phyloP scores from a whole-genome alignment of 2,888 invertebrate genomes.

The Sussaba pulchella region DNA sequence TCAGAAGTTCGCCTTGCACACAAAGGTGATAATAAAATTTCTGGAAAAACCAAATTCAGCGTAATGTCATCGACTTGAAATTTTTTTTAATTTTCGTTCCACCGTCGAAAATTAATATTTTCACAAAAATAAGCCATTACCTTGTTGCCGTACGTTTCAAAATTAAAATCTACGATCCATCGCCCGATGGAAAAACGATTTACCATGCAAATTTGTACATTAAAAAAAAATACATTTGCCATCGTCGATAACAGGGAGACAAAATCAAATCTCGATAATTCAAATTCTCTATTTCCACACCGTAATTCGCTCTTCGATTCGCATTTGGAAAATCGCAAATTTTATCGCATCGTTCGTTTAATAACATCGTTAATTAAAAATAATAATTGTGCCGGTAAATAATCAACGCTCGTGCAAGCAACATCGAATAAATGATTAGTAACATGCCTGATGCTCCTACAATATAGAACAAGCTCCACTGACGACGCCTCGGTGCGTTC shows the following conservation, averaged over 20 bases:
- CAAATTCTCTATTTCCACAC: not conserved
- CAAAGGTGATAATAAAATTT: too few relatives aligned
- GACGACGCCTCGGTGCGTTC: conserved; percentile 2
- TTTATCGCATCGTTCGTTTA: not conserved
- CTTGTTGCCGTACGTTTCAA: conserved; percentile 27
- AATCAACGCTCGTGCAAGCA: conserved; percentile 14
- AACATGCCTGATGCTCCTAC: conserved; percentile 23
- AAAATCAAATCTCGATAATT: not conserved
- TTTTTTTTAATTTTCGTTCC: conserved; percentile 24
- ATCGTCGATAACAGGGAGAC: not conserved
- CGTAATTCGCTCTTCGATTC: not conserved
- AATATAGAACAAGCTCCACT: conserved; percentile 9
- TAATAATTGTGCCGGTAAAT: not conserved
- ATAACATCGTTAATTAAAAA: too few relatives aligned
- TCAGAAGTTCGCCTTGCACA: too few relatives aligned
- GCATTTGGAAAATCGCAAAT: not conserved
- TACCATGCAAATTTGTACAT: conserved; percentile 6
- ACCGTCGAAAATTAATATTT: conserved; percentile 72
- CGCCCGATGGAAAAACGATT: not conserved
- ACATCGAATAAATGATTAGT: conserved; percentile 15
- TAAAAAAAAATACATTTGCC: not conserved
- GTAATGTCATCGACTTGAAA: conserved; percentile 30
- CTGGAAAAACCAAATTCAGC: not conserved
- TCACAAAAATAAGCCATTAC: conserved; percentile 83
- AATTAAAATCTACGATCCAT: not conserved